A percentile compares a stretch with the other conserved stretches of the same genome.
phyloP scores from a whole-genome alignment of 1,140 invertebrate species.

The Dendrolimus kikuchii region DNA sequence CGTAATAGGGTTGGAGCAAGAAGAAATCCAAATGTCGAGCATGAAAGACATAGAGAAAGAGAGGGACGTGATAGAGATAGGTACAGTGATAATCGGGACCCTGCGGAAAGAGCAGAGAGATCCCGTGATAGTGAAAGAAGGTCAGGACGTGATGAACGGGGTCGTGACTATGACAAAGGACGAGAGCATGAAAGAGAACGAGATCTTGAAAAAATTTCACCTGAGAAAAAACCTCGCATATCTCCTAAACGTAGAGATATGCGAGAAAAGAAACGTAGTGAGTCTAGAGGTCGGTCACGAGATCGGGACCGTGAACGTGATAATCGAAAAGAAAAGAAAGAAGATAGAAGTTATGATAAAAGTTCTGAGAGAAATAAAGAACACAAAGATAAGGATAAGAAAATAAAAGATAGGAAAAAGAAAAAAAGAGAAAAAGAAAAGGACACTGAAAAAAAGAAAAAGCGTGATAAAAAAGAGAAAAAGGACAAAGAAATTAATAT shows the following conservation, averaged over 20 bases:
- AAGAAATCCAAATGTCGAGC: conserved; percentile 48
- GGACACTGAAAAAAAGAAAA: conserved; percentile 61
- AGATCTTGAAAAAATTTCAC: conserved; percentile 47
- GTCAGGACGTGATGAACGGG: conserved; percentile 36
- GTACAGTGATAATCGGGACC: conserved; percentile 42
- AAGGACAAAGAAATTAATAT: conserved; percentile 48
- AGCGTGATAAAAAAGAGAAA: conserved; percentile 66
- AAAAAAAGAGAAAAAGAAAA: conserved; percentile 67
- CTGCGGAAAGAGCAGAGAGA: conserved; percentile 37
- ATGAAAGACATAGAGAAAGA: conserved; percentile 49
- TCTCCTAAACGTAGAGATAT: conserved; percentile 57
- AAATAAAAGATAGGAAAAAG: conserved; percentile 65
- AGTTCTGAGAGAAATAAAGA: conserved; percentile 51
- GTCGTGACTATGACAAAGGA: conserved; percentile 47
- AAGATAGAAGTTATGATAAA: conserved; percentile 54
- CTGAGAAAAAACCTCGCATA: conserved; percentile 47
- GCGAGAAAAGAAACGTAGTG: conserved; percentile 55
- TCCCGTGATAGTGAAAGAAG: conserved; percentile 38
- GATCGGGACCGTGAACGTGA: conserved; percentile 44
- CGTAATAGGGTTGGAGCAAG: conserved; percentile 41
- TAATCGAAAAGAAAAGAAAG: conserved; percentile 51
- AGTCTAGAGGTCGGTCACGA: conserved; percentile 58
- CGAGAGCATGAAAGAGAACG: conserved; percentile 60
- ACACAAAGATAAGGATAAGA: conserved; percentile 64
- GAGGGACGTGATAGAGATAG: conserved; percentile 48